Evolutionary conservation across 2,113 vertebrate genomes (phyloP).

Genomic region (Pteropus alecto): DNA sequence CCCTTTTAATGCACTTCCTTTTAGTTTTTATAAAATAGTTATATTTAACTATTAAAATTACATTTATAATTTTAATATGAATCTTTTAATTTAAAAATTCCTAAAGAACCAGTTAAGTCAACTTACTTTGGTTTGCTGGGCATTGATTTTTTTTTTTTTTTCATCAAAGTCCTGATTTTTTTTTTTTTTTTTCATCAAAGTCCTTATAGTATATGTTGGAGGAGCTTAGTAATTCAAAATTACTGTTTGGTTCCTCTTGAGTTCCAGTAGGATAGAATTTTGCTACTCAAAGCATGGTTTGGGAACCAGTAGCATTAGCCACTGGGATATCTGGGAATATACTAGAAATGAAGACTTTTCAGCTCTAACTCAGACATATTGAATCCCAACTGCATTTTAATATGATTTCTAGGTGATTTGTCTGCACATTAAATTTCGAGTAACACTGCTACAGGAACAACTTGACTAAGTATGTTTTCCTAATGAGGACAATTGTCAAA

Average conservation of each 20-base stretch:
- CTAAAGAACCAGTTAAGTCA: not conserved
- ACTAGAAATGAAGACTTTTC: not conserved
- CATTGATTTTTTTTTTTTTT: not conserved
- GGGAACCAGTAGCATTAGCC: not conserved
- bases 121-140: not conserved
- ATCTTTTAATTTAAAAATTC: constrained; percentile 18
- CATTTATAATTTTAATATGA: not conserved
- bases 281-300: not conserved
- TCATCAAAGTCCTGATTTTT: not conserved
- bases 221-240: not conserved
- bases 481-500: not conserved
- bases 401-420: not conserved
- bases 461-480: not conserved
- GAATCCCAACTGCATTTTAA: not conserved
- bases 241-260: not conserved
- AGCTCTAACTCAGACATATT: not conserved
- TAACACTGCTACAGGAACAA: not conserved
- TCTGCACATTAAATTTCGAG: not conserved
- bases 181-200: no score
- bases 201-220: not conserved
- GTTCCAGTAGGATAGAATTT: not conserved
- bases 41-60: not conserved
- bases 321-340: not conserved
- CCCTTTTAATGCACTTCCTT: not conserved
- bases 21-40: not conserved